Percentiles rank a stretch among this genome's conserved stretches.
phyloP scores from a whole-genome alignment of 2,113 vertebrate species.

The Petrocephalus microphthalmus region DNA sequence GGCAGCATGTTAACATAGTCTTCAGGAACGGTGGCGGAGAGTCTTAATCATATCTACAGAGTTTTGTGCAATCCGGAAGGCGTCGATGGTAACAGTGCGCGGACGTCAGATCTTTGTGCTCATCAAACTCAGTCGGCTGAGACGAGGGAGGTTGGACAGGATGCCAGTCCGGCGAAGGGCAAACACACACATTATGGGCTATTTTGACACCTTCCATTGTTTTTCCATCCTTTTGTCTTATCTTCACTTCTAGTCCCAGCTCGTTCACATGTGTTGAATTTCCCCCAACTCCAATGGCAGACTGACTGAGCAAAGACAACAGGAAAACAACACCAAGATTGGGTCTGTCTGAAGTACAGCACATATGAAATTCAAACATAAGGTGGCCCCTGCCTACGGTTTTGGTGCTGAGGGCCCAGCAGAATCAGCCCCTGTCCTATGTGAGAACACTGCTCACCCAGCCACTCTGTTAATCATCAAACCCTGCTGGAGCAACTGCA shows the following conservation, averaged over 20 bases:
- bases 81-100: background rate
- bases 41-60: background rate
- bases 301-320: background rate
- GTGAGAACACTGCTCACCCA: background rate
- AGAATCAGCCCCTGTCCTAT: background rate
- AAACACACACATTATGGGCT: background rate
- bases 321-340: background rate
- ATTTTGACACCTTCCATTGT: background rate
- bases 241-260: too few species aligned
- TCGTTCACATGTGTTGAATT: background rate
- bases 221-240: background rate
- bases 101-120: background rate
- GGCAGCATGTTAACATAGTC: background rate
- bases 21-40: background rate
- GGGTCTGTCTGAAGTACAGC: background rate
- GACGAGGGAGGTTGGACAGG: background rate
- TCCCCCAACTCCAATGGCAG: background rate
- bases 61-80: background rate
- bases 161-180: background rate
- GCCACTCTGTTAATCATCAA: background rate
- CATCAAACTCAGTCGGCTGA: background rate
- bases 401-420: background rate
- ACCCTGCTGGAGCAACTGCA: background rate
- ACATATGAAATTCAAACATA: background rate
- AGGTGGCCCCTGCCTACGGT: background rate